Base-by-base conservation (phyloP, 2,888 invertebrate genomes). In the Chaitophorus viminalis region DNA sequence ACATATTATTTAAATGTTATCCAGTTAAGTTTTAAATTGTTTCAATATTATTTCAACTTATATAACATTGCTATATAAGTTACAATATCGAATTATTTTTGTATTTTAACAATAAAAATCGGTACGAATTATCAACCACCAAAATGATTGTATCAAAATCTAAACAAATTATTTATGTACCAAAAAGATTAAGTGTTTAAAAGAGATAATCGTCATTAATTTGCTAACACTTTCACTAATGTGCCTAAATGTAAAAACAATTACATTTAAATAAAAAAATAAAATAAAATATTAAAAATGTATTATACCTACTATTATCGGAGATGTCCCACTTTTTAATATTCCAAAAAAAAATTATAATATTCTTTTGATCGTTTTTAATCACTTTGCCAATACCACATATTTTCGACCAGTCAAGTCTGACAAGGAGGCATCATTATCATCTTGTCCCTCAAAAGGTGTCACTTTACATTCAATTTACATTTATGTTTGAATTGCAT, bases 391-490 rank as follows among this genome's bases (percentile, higher is more conserved):
- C 31, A 29, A 75, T 11, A 39, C 72, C 36, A 36, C 36, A 21
- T 29, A 75, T 75, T 21, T 74, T 75, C 18, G 70, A 68, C 52
- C 52, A 29, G 52, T 77, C 77, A 3, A 78, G 70, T 36, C 46
- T 85, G 65, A 70, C 36, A 33, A n/a, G 18, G n/a, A n/a, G 6
- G 33, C 29, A 78, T 77, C 85, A 33, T 85, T 85, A 77, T 79
- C 79, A 70, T 86, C 72, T 74, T 74, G 17, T 60, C 54, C 54
- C 72, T 72, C 72, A 60, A 72, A 79, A 74, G 33, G 36, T 86
- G 79, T 79, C 33, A 86, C 81, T 87, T 81, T 70, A 76, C 76
- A 68, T 85, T 85, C 76, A 85, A 85, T 85, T 85, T 85, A 85
- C 68, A 68, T 77, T 84, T 77, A 25, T 77, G 76, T 84, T 84